phyloP scores from a whole-genome alignment of 2,797 vertebrate genomes.

The Neopelma chrysocephalum region DNA sequence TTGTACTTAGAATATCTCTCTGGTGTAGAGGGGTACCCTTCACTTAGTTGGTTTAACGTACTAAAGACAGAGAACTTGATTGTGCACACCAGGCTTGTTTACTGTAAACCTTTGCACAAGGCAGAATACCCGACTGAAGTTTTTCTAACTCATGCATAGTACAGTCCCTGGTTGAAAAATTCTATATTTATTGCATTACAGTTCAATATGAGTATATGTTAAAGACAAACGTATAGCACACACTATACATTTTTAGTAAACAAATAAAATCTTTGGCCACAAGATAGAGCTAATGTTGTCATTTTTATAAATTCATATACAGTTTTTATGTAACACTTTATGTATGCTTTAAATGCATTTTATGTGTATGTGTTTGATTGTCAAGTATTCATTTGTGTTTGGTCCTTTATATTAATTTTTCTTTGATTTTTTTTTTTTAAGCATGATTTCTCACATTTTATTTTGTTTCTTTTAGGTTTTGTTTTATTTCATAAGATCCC shows the following conservation, averaged over 20 bases:
- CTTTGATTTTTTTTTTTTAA: slow-evolving; percentile 65
- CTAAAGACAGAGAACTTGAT: neutral
- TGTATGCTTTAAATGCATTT: slow-evolving; percentile 55
- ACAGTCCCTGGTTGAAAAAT: neutral
- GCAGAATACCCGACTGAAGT: neutral
- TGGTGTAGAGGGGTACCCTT: neutral
- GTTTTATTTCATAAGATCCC: slow-evolving; percentile 98
- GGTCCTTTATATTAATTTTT: slow-evolving; percentile 66
- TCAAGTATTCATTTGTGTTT: slow-evolving; percentile 61
- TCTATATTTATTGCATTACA: neutral
- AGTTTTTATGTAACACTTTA: slow-evolving; percentile 33
- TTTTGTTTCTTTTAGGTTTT: slow-evolving; percentile 97
- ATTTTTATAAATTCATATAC: slow-evolving; percentile 1
- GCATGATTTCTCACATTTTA: slow-evolving; percentile 79
- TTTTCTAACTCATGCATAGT: neutral
- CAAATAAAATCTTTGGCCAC: neutral
- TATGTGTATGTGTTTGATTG: slow-evolving; percentile 55
- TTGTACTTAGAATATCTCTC: neutral
- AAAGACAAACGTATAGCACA: neutral
- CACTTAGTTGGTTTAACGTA: neutral
- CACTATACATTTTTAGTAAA: neutral
- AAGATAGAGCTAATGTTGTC: slow-evolving; percentile 9
- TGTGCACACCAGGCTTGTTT: neutral
- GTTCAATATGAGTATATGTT: neutral
- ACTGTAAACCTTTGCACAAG: neutral